A percentile compares a stretch with the other conserved stretches of the same genome.
phyloP scores from a whole-genome alignment of 2,113 vertebrate species.

The Phylloscopus trochiloides region DNA sequence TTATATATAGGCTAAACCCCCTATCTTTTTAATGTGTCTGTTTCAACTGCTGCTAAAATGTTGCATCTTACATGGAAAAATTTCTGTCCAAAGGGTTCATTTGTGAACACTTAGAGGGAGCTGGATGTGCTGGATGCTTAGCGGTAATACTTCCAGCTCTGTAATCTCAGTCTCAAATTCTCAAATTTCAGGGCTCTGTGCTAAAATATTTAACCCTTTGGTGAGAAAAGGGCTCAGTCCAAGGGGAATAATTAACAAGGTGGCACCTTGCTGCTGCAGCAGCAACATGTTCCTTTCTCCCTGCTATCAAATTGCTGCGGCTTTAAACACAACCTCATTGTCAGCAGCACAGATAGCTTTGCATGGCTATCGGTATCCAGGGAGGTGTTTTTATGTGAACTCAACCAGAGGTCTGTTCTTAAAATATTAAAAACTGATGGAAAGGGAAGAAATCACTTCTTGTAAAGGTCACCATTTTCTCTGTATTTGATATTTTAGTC shows the following conservation, averaged over 20 bases:
- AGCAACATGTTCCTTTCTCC: not conserved
- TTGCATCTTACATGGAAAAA: not conserved
- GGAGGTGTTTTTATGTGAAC: not conserved
- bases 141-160: not conserved
- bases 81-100: not conserved
- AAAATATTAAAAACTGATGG: not conserved
- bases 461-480: not conserved
- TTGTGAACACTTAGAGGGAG: not conserved
- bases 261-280: not conserved
- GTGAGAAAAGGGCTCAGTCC: not conserved
- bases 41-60: not conserved
- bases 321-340: not conserved
- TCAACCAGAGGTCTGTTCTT: not conserved
- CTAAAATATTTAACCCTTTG: not conserved
- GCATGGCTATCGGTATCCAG: accelerated
- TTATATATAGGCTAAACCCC: not conserved
- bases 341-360: not conserved
- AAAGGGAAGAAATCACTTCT: not conserved
- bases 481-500: not conserved
- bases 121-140: not conserved
- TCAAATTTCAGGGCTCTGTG: not conserved
- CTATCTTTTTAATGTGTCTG: not conserved
- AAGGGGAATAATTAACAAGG: not conserved
- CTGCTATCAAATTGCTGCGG: not conserved
- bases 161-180: not conserved